Conservation (phyloP, 1,140 invertebrate species). For the Wiebesia pumilae region DNA sequence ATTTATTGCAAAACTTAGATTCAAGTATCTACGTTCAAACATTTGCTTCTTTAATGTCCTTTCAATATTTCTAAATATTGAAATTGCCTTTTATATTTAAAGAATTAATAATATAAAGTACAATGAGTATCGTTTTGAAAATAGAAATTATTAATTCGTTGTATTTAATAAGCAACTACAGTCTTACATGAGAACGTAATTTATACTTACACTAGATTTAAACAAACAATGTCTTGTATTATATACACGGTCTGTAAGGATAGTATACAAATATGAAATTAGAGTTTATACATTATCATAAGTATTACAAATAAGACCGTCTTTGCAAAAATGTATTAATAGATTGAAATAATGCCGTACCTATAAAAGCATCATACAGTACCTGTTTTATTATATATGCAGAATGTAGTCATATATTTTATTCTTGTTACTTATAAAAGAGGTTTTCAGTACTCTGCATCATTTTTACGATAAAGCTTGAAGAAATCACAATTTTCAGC, state of each 20-base stretch:
- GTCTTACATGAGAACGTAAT: no score
- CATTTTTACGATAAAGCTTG: slow-evolving; percentile 36
- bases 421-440: neutral
- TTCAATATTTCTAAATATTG: neutral
- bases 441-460: neutral
- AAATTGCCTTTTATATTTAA: neutral
- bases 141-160: neutral
- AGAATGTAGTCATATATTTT: neutral
- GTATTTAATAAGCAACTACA: no score
- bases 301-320: neutral
- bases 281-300: neutral
- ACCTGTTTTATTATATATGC: neutral
- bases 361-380: neutral
- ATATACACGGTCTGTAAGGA: no score
- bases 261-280: neutral
- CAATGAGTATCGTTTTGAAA: neutral
- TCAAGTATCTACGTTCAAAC: neutral
- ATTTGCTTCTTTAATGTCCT: neutral
- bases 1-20: neutral
- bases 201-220: no score
- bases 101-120: neutral
- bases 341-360: neutral
- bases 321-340: neutral
- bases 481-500: slow-evolving; percentile 29
- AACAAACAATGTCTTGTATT: no score